Evolutionary conservation across 2,888 invertebrate species (phyloP).

Genomic region (Nesidiocoris tenuis): DNA sequence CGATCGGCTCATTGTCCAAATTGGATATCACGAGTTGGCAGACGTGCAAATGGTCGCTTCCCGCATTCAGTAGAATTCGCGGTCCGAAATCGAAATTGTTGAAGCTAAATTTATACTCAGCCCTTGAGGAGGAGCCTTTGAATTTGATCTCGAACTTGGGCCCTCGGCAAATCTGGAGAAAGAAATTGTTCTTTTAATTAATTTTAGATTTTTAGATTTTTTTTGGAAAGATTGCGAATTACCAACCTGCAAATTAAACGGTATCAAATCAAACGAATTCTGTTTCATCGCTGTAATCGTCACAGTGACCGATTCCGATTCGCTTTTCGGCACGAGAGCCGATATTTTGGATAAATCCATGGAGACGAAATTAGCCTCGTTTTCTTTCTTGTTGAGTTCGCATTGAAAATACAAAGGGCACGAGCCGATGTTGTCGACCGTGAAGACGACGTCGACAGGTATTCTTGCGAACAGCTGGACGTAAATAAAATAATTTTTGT

Average conservation of each 20-base stretch:
- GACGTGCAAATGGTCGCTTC: not conserved
- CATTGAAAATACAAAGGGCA: slow-evolving; percentile 30
- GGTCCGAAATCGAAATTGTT: slow-evolving; percentile 20
- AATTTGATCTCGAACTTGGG: slow-evolving; percentile 26
- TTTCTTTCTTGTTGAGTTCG: not conserved
- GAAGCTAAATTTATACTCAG: slow-evolving; percentile 27
- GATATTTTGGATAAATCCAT: not conserved
- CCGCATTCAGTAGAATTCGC: slow-evolving; percentile 1
- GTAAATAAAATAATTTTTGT: not conserved
- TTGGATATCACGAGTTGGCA: slow-evolving; percentile 13
- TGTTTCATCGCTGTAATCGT: slow-evolving; percentile 2
- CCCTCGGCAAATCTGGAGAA: slow-evolving; percentile 25
- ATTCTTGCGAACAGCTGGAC: slow-evolving; percentile 15
- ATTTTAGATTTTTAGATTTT: too few relatives aligned
- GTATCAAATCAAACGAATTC: slow-evolving; percentile 7
- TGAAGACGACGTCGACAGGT: slow-evolving; percentile 25
- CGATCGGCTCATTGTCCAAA: slow-evolving; percentile 22
- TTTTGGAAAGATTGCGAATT: too few relatives aligned
- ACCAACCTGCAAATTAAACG: slow-evolving; percentile 17
- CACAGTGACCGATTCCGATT: not conserved
- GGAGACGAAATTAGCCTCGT: not conserved
- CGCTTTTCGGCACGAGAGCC: slow-evolving; percentile 7
- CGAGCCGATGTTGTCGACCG: slow-evolving; percentile 20
- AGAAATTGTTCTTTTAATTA: not conserved
- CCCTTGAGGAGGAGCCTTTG: slow-evolving; percentile 1